A percentile compares a stretch with the other conserved stretches of the same genome.
Evolutionary conservation across 2,888 invertebrate genomes (phyloP).

Genomic region (Camptogramma bilineatum): DNA sequence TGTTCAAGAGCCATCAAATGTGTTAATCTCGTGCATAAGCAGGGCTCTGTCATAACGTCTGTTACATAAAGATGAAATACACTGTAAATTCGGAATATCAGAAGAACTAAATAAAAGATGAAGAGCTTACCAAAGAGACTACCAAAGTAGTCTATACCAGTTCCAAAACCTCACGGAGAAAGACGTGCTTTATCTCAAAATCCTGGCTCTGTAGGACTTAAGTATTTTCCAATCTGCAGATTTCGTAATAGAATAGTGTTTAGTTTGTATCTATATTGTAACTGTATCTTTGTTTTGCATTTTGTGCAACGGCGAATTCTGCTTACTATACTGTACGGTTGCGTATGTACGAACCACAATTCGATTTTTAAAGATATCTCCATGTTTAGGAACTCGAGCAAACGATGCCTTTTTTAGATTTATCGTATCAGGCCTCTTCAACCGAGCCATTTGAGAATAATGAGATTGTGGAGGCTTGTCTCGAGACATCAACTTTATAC

Average conservation of each 20-base stretch:
- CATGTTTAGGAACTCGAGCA: slow-evolving; percentile 10
- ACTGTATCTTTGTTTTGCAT: not conserved
- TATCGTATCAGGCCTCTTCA: slow-evolving; percentile 25
- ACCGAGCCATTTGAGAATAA: slow-evolving; percentile 33
- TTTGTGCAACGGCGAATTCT: not conserved
- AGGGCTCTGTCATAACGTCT: not conserved
- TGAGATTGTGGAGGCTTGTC: slow-evolving; percentile 34
- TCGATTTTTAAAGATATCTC: not conserved
- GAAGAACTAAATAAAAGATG: not conserved
- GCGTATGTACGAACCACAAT: not conserved
- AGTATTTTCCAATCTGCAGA: not conserved
- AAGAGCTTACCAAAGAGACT: not conserved
- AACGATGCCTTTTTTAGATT: slow-evolving; percentile 29
- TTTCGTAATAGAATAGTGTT: not conserved
- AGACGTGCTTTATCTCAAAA: not conserved
- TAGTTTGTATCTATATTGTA: not conserved
- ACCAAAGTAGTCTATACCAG: not conserved
- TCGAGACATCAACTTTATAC: slow-evolving; percentile 37
- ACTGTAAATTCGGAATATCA: not conserved
- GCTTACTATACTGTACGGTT: not conserved
- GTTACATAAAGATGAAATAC: not conserved
- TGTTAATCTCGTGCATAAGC: not conserved
- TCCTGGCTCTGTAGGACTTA: not conserved
- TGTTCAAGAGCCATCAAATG: slow-evolving; percentile 1
- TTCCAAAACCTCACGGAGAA: not conserved